Evolutionary conservation across 2,113 vertebrate genomes (phyloP).

Genomic region (Butorides virescens): DNA sequence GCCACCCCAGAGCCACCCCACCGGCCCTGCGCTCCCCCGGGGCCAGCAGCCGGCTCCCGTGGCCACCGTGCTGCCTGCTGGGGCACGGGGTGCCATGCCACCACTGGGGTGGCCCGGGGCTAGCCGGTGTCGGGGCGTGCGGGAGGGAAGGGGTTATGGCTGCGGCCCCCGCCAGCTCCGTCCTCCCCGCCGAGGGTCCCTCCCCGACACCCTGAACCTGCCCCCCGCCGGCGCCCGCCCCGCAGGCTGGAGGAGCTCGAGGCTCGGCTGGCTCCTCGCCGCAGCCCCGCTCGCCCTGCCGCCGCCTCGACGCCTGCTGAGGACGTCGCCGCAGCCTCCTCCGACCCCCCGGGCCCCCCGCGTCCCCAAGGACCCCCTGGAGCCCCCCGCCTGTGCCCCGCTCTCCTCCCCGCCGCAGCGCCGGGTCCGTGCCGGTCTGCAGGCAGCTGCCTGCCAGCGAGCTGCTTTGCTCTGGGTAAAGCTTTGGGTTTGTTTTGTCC

Average conservation of each 20-base stretch:
- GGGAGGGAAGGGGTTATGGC: background rate
- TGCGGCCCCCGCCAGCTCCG: fast-evolving
- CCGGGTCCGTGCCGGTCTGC: background rate
- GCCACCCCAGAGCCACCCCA: background rate
- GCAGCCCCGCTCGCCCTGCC: background rate
- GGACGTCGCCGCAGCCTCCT: background rate
- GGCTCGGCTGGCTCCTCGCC: background rate
- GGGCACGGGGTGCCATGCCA: fast-evolving
- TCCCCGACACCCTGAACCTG: background rate
- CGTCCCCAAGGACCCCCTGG: background rate
- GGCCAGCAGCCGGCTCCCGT: background rate
- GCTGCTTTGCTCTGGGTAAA: background rate
- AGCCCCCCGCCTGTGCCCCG: no score
- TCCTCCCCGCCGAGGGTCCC: background rate
- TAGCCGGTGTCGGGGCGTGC: fast-evolving
- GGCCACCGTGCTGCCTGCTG: background rate
- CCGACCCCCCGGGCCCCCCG: background rate
- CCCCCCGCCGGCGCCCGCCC: background rate
- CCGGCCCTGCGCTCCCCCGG: background rate
- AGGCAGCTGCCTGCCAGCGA: background rate
- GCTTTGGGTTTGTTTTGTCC: background rate
- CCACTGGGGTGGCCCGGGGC: fast-evolving
- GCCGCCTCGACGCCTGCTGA: fast-evolving
- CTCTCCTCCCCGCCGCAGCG: background rate
- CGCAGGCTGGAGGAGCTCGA: background rate